phyloP scores from a whole-genome alignment of 2,113 vertebrate species.

The Labeo rohita region DNA sequence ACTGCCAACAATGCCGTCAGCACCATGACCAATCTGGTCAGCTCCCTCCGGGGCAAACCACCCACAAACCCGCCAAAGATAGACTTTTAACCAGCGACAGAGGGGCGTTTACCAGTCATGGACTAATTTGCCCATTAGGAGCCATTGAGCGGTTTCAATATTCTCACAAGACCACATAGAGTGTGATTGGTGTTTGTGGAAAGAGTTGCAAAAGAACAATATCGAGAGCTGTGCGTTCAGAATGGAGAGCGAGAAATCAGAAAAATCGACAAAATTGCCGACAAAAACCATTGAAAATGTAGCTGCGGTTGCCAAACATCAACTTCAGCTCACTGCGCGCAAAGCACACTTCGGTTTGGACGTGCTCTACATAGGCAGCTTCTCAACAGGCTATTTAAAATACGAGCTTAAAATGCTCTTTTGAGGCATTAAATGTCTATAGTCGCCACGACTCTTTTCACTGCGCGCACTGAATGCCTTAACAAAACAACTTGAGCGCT shows the following conservation, averaged over 20 bases:
- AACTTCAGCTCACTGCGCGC: background rate
- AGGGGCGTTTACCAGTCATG: slow-evolving; percentile 88
- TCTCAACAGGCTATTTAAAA: slow-evolving; percentile 12
- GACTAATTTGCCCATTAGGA: slow-evolving; percentile 89
- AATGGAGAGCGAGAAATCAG: slow-evolving; percentile 18
- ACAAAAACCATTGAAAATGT: background rate
- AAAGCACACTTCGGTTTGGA: slow-evolving; percentile 8
- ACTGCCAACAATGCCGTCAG: slow-evolving; percentile 82
- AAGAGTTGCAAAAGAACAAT: slow-evolving; percentile 19
- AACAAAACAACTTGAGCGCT: slow-evolving; percentile 92
- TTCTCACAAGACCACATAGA: slow-evolving; percentile 89
- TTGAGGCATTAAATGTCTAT: slow-evolving; percentile 58
- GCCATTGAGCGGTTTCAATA: slow-evolving; percentile 79
- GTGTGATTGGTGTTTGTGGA: slow-evolving; percentile 73
- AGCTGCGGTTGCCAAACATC: background rate
- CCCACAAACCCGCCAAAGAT: slow-evolving; percentile 78
- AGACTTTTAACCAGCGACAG: slow-evolving; percentile 77
- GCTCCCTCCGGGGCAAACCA: slow-evolving; percentile 82
- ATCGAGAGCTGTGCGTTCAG: slow-evolving; percentile 1
- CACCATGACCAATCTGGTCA: slow-evolving; percentile 89
- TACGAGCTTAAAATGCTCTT: slow-evolving; percentile 4
- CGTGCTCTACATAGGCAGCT: background rate
- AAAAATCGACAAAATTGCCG: slow-evolving; percentile 8
- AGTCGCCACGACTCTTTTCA: slow-evolving; percentile 85
- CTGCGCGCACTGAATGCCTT: slow-evolving; percentile 77